Base-by-base conservation (phyloP, 2,797 vertebrate species). In the Peromyscus aztecus region DNA sequence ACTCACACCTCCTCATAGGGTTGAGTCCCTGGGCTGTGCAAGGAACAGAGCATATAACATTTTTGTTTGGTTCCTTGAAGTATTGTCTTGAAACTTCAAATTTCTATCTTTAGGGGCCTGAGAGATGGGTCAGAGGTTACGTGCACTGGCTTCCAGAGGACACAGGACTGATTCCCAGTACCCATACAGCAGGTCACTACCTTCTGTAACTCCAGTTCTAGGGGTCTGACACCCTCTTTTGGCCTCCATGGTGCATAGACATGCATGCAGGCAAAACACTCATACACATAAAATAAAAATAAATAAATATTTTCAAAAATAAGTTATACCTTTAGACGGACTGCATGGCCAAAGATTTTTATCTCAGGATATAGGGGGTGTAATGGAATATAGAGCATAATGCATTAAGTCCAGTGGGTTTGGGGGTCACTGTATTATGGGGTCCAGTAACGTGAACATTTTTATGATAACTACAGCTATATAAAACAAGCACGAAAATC, bases 81-180 rank as follows among this genome's bases (percentile, higher is more conserved):
- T 83, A 65, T 21, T 86, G 2, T 73, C 89, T 86, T 89, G 17
- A 84, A 85, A 76, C 89, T 90, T 96, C 88, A 29, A 77, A 63
- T 69, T 63, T 88, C 85, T 37, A 9, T 67, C 71, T 93, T 92
- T 37, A 87, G 57, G 61, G 63, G 8, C 82, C 19, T 12, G 43
- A 86, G 21, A 52, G 83, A 52, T 52, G 43, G 31, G 43, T 86
- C 63, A 24, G 61, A 14, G 13, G 31, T 69, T n/a, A 52, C n/a
- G 46, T 52, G 19, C 21, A 52, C 34, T 86, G 63, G 65, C 63
- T 52, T 69, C 34, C 65, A 52, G 34, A 52, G 63, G 84, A n/a
- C 46, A 52, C 21, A n/a, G 46, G 46, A 24, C n/a, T 69, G 84
- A n/a, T 69, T 52, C 46, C 34, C 63, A 69, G 65, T 19, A 37